Evolutionary conservation across 2,888 invertebrate genomes (phyloP), one percentile per base, ranked within the genome.

Genomic region (Drosophila cognata): DNA sequence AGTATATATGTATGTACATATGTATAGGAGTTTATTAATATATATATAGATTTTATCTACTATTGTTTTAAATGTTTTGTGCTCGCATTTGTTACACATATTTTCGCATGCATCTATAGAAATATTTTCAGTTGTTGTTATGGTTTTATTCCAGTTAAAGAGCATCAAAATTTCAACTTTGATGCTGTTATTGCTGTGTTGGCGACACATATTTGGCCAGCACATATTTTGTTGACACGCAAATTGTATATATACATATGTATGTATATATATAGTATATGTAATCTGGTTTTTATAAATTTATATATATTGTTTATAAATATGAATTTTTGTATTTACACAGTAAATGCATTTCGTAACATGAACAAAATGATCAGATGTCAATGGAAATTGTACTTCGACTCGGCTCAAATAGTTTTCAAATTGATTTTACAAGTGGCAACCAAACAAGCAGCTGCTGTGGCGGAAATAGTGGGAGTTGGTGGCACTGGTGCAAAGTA

Each of bases 401-500:
- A 43, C 59, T 62, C 33, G 53, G 57, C 69, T 77, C 65, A 73
- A 77, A 81, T 79, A 79, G 69, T 82, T 84, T 82, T 77, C 68
- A 77, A 83, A 84, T 83, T 79, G 85, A 79, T 82, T 83, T 84
- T 59, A 85, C 80, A 88, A 83, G 83, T 83, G 83, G 69, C 70
- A 79, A 66, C 77, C 88, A 85, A 83, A 83, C 85, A 82, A 79
- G 74, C 70, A 63, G 67, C 79, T 65, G 77, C 81, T 60, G 71
- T 57, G 62, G 51, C 50, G n/a, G 41, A 16, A 21, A 11, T 10
- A 18, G 16, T 18, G 33, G 53, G 21, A 21, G 53, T 35, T 21
- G 18, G 11, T 1, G 38, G 28, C 28, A 55, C 48, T 36, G 35
- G 53, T 43, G 35, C 35, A 36, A n/a, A 38, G 43, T 50, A 50